A percentile compares a stretch with the other conserved stretches of the same genome.
Conservation (phyloP, 2,113 vertebrate genomes). For the Sterrhoptilus dennistouni region DNA sequence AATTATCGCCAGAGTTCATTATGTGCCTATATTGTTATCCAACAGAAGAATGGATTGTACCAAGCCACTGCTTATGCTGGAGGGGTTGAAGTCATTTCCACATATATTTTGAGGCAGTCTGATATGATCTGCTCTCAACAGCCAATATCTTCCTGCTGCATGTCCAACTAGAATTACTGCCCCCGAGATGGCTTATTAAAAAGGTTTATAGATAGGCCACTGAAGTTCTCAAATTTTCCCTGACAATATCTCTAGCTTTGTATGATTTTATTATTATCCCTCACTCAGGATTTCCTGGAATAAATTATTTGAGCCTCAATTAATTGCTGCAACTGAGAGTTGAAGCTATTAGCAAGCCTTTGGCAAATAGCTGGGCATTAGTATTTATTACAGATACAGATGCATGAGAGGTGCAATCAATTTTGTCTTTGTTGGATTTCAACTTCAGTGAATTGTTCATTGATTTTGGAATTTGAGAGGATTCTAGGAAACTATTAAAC, state of each 20-base stretch:
- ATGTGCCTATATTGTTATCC: neutral
- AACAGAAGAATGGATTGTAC: neutral
- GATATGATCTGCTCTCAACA: neutral
- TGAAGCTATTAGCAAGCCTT: neutral
- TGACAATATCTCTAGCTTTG: neutral
- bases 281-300: neutral
- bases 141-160: neutral
- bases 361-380: slow-evolving; percentile 24
- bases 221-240: neutral
- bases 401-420: slow-evolving; percentile 12
- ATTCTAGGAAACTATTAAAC: slow-evolving; percentile 55
- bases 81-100: neutral
- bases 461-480: slow-evolving; percentile 54
- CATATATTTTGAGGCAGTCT: neutral
- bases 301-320: neutral
- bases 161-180: neutral
- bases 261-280: neutral
- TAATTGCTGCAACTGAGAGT: neutral
- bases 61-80: neutral
- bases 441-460: slow-evolving; percentile 35
- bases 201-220: neutral
- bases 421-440: slow-evolving; percentile 46
- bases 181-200: neutral
- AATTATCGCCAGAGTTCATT: neutral
- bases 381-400: slow-evolving; percentile 22